Conservation (phyloP, 2,113 vertebrate species). For the Apistogramma diplotaenia region DNA sequence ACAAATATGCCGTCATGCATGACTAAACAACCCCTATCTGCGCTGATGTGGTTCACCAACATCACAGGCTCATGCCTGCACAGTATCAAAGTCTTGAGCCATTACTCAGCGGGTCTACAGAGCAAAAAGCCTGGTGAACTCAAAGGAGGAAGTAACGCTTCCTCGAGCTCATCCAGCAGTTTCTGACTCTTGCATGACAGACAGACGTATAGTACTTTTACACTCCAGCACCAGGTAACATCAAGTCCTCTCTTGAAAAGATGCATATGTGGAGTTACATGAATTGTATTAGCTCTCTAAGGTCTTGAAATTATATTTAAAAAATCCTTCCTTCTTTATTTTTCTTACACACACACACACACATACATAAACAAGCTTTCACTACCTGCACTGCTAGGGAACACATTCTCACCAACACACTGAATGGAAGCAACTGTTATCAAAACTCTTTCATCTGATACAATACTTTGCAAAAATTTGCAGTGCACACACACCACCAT, state of each 20-base stretch:
- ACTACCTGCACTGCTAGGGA: constrained; percentile 14
- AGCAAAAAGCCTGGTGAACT: not conserved
- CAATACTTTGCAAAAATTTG: constrained; percentile 30
- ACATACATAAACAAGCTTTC: not conserved
- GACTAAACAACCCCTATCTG: not conserved
- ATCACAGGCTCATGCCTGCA: not conserved
- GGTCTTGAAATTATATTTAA: not conserved
- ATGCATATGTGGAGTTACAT: not conserved
- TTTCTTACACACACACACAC: no score
- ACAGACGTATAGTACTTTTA: not conserved
- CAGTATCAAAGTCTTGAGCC: constrained; percentile 5
- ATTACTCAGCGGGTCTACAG: not conserved
- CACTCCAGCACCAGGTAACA: constrained; percentile 28
- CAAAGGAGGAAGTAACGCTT: not conserved
- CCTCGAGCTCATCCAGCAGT: constrained; percentile 14
- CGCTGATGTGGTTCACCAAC: not conserved
- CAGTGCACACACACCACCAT: constrained; percentile 11
- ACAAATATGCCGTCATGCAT: not conserved
- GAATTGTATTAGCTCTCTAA: not conserved
- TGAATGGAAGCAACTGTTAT: constrained; percentile 68
- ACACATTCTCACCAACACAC: constrained; percentile 53
- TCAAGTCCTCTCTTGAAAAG: constrained; percentile 9
- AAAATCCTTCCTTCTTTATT: no score
- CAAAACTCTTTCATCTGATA: constrained; percentile 60
- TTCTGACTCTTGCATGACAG: constrained; percentile 21